Evolutionary conservation across 1,140 invertebrate genomes (phyloP).

Genomic region (Bombus soroeensis): DNA sequence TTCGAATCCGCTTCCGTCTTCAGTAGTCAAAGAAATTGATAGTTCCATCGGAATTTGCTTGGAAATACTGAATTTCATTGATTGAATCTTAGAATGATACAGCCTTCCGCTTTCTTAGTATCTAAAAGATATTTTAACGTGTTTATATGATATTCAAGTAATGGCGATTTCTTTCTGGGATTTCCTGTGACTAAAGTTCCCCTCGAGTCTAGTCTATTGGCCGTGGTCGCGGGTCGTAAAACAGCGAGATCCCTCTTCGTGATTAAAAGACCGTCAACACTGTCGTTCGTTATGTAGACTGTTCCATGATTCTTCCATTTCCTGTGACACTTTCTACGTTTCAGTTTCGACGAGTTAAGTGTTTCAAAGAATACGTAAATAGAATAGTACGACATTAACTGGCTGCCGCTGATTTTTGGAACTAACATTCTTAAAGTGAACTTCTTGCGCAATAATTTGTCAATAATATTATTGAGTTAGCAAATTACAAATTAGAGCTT

Average conservation of each 20-base stretch:
- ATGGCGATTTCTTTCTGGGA: not conserved
- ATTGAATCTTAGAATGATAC: too few species aligned
- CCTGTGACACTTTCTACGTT: slow-evolving; percentile 44
- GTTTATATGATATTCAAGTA: not conserved
- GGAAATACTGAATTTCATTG: too few species aligned
- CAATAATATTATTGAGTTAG: not conserved
- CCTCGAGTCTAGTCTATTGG: slow-evolving; percentile 1
- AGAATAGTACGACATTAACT: not conserved
- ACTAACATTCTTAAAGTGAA: too few species aligned
- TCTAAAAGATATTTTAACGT: too few species aligned
- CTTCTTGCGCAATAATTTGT: too few species aligned
- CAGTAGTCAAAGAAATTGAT: slow-evolving; percentile 5
- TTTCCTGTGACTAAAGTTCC: slow-evolving; percentile 16
- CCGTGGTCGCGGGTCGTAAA: slow-evolving; percentile 48
- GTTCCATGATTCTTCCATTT: slow-evolving; percentile 34
- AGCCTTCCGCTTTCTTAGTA: too few species aligned
- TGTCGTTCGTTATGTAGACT: slow-evolving; percentile 37
- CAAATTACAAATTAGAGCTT: not conserved
- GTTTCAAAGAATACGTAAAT: not conserved
- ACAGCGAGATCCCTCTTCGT: slow-evolving; percentile 40
- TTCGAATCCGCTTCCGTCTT: slow-evolving; percentile 34
- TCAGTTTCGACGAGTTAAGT: slow-evolving; percentile 10
- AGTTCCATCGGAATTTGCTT: too few species aligned
- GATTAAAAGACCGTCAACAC: slow-evolving; percentile 43
- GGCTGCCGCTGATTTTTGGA: too few species aligned